Conservation (phyloP, 2,888 invertebrate genomes). For the Norana najaformis region DNA sequence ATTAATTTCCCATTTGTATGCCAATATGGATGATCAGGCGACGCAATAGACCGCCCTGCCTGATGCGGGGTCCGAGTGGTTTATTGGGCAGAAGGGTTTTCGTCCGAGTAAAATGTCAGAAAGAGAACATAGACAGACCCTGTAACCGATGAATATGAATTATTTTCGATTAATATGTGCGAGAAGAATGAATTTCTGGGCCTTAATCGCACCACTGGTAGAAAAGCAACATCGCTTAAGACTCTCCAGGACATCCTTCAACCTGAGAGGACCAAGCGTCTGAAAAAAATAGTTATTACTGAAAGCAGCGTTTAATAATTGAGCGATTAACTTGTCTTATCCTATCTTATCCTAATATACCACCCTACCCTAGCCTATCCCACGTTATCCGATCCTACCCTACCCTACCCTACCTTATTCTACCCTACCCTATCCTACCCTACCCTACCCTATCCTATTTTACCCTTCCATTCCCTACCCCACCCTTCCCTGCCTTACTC, state of each 20-base stretch:
- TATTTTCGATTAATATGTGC: background rate
- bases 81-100: background rate
- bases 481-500: background rate
- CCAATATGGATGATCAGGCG: background rate
- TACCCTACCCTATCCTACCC: too few relatives aligned
- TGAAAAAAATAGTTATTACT: too few relatives aligned
- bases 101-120: background rate
- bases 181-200: background rate
- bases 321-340: background rate
- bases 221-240: too few relatives aligned
- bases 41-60: background rate
- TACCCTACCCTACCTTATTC: background rate
- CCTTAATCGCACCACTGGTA: too few relatives aligned
- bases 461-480: background rate
- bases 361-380: background rate
- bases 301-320: background rate
- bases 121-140: background rate
- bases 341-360: background rate
- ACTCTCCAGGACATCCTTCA: too few relatives aligned
- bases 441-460: too few relatives aligned
- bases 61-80: background rate
- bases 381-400: background rate
- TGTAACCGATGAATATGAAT: background rate
- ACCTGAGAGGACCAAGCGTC: too few relatives aligned
- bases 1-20: background rate